A percentile compares a stretch with the other conserved stretches of the same genome.
phyloP scores from a whole-genome alignment of 2,888 invertebrate species.

The Uloborus plumipes region DNA sequence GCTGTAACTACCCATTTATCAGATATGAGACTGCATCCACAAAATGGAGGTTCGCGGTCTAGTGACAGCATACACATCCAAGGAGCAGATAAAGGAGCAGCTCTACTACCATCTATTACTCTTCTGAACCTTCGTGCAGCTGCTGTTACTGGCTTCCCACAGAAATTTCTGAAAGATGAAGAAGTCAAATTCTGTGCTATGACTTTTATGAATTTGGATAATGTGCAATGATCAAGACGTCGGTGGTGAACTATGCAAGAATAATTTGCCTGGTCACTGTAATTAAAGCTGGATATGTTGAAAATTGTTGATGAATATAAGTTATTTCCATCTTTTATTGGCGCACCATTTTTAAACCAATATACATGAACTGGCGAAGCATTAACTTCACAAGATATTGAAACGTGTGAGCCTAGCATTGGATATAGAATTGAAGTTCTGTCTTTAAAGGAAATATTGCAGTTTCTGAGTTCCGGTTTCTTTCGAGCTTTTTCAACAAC shows the following conservation, averaged over 20 bases:
- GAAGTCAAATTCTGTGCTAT: conserved; percentile 9
- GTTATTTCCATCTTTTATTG: not conserved
- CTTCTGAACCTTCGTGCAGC: conserved; percentile 27
- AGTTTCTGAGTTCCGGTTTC: not conserved
- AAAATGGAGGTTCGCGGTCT: conserved; percentile 60
- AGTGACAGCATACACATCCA: conserved; percentile 64
- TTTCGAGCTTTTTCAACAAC: not conserved
- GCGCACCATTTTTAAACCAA: conserved; percentile 43
- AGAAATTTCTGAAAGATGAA: not conserved
- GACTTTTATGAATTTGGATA: conserved; percentile 30
- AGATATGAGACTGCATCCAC: conserved; percentile 66
- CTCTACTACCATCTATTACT: conserved; percentile 62
- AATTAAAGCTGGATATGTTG: conserved; percentile 21
- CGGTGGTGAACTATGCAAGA: conserved; percentile 31
- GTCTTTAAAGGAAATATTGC: conserved; percentile 31
- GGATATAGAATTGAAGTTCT: conserved; percentile 12
- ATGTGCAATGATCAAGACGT: conserved; percentile 7
- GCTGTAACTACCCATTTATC: conserved; percentile 67
- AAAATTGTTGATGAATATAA: conserved; percentile 1
- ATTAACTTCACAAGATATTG: conserved; percentile 43
- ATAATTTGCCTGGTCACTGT: conserved; percentile 39
- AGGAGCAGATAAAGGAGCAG: conserved; percentile 49
- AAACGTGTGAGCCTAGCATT: conserved; percentile 18
- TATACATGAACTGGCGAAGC: not conserved
- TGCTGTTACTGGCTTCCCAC: conserved; percentile 42